phyloP scores from a whole-genome alignment of 2,888 invertebrate species.

The Entomobrya multifasciata region DNA sequence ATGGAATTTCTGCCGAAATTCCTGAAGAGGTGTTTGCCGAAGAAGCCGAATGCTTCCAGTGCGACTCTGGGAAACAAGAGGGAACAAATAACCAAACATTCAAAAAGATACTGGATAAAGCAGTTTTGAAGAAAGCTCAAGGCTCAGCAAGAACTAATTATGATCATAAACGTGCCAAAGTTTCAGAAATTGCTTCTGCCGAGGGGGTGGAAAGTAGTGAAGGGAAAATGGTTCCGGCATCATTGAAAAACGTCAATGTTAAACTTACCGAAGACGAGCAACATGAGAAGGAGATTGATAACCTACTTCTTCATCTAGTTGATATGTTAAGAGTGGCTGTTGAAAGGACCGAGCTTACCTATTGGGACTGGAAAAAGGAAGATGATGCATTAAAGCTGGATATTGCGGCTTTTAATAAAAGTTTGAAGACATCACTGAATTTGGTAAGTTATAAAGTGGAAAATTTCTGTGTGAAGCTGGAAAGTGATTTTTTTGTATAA shows the following conservation, averaged over 20 bases:
- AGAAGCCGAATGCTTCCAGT: not conserved
- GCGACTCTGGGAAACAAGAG: not conserved
- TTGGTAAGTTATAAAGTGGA: conserved; percentile 43
- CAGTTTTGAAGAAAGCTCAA: not conserved
- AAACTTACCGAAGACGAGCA: not conserved
- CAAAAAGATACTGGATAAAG: conserved; percentile 27
- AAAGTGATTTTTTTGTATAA: no score
- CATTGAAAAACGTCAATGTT: no score
- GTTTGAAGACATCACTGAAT: not conserved
- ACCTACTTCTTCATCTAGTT: not conserved
- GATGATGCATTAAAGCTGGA: conserved; percentile 24
- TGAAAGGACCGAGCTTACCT: not conserved
- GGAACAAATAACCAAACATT: conserved; percentile 8
- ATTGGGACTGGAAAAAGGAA: conserved; percentile 31
- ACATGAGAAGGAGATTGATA: not conserved
- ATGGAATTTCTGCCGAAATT: conserved; percentile 23
- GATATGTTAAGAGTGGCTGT: conserved; percentile 3
- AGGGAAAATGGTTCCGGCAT: no score
- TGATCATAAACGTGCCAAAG: no score
- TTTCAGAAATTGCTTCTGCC: no score
- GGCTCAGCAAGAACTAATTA: no score
- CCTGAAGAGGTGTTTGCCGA: not conserved
- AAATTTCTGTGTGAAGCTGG: no score
- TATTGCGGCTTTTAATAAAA: not conserved
- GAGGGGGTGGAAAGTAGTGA: no score